Percentiles rank a stretch among this genome's conserved stretches.
Conservation (phyloP, 1,140 invertebrate genomes). For the Orchestia grillus region DNA sequence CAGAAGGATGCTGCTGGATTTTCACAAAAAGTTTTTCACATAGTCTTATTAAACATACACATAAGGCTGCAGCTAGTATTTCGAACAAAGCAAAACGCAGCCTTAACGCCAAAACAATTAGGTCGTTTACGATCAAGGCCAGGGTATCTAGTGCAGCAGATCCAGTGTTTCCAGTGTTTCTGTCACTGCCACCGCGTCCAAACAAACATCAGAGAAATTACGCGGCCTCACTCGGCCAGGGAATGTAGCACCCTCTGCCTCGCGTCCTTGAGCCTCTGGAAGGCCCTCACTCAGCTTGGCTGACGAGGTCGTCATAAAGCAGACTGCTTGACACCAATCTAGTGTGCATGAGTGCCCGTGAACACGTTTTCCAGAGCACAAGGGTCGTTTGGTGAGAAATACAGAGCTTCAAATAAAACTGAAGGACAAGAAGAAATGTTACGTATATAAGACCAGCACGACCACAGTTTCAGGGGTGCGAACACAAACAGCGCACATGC, state of each 20-base stretch:
- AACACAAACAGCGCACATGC: neutral
- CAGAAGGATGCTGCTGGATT: no score
- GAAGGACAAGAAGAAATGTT: neutral
- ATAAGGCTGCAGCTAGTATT: no score
- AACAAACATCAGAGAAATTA: neutral
- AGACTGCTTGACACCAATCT: neutral
- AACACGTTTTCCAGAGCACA: neutral
- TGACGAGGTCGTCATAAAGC: neutral
- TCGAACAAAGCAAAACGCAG: no score
- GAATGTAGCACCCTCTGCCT: no score
- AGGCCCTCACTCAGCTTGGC: neutral
- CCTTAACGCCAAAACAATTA: no score
- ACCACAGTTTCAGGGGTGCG: neutral
- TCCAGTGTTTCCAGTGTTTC: neutral
- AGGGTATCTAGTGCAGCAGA: neutral
- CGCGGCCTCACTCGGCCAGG: no score
- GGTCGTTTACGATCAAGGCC: no score
- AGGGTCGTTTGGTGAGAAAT: neutral
- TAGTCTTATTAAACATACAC: no score
- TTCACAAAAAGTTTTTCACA: no score
- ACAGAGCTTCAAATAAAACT: neutral
- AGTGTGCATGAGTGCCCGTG: neutral
- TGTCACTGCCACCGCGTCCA: neutral
- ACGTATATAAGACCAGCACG: no score
- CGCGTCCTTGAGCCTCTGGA: no score